Evolutionary conservation across 2,113 vertebrate species (phyloP).

Genomic region (Stigmatopora nigra): DNA sequence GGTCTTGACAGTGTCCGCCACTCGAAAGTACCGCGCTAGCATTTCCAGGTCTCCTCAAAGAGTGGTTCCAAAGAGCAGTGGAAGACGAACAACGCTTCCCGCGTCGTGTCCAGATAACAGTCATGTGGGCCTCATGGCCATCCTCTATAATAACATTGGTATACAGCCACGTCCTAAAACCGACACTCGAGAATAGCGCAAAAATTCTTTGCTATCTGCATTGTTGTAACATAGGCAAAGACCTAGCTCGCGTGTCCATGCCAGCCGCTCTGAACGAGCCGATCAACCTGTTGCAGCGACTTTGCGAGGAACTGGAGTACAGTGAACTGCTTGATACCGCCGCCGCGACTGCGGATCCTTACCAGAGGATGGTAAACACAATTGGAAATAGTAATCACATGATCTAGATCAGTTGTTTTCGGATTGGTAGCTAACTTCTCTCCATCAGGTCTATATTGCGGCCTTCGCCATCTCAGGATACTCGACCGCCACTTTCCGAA

Average conservation of each 20-base stretch:
- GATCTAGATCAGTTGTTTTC: background rate
- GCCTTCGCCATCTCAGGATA: constrained; percentile 90
- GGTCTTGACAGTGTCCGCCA: constrained; percentile 38
- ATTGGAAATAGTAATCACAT: too few species aligned
- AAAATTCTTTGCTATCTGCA: background rate
- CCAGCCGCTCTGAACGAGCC: constrained; percentile 86
- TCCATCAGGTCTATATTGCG: constrained; percentile 76
- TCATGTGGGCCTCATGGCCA: constrained; percentile 82
- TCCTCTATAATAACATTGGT: constrained; percentile 88
- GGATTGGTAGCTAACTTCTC: background rate
- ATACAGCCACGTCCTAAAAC: background rate
- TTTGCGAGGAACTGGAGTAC: constrained; percentile 90
- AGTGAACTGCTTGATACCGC: constrained; percentile 79
- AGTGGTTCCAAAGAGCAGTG: constrained; percentile 40
- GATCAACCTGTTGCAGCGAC: constrained; percentile 80
- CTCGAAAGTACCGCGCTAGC: constrained; percentile 57
- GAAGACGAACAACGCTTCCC: constrained; percentile 69
- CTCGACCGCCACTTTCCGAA: constrained; percentile 80
- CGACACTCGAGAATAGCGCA: too few species aligned
- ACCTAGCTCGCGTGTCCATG: constrained; percentile 88
- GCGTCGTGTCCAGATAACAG: constrained; percentile 72
- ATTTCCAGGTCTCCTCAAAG: constrained; percentile 46
- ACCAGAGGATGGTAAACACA: constrained; percentile 79
- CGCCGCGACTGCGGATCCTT: constrained; percentile 73
- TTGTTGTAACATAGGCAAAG: constrained; percentile 68